Evolutionary conservation across 2,113 vertebrate genomes (phyloP).

Genomic region (Cyanistes caeruleus): DNA sequence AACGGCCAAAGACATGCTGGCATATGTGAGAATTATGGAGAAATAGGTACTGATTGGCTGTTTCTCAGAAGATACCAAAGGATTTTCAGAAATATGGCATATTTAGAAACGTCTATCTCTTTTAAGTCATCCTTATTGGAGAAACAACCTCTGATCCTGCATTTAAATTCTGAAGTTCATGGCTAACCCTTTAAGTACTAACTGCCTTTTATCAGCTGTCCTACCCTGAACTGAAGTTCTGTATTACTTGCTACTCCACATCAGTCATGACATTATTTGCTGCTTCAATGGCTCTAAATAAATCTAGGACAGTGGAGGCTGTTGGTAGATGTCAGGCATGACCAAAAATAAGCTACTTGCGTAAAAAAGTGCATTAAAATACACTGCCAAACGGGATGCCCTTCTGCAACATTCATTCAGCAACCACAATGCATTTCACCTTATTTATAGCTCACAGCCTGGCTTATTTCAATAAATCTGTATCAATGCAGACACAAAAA

Average conservation of each 20-base stretch:
- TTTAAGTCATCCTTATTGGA: not conserved
- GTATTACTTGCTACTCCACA: not conserved
- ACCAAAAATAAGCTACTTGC: not conserved
- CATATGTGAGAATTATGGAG: not conserved
- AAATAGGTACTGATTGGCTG: not conserved
- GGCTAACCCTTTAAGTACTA: not conserved
- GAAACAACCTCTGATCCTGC: not conserved
- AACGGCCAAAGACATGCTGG: not conserved
- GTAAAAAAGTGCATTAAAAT: not conserved
- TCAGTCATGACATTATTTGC: not conserved
- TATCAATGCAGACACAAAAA: not conserved
- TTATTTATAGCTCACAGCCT: not conserved
- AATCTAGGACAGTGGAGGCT: not conserved
- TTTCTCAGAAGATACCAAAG: not conserved
- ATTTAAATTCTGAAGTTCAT: not conserved
- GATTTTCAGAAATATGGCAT: not conserved
- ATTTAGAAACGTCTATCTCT: not conserved
- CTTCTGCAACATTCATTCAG: slow-evolving; percentile 13
- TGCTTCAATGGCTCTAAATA: not conserved
- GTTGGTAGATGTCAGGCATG: not conserved
- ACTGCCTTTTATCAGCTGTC: not conserved
- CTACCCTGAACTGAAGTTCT: not conserved
- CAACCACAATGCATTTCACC: not conserved
- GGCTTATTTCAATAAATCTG: not conserved
- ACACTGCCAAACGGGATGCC: not conserved